Evolutionary conservation across 2,888 invertebrate genomes (phyloP), one percentile per base, ranked within the genome.

Genomic region (Agrochola macilenta): DNA sequence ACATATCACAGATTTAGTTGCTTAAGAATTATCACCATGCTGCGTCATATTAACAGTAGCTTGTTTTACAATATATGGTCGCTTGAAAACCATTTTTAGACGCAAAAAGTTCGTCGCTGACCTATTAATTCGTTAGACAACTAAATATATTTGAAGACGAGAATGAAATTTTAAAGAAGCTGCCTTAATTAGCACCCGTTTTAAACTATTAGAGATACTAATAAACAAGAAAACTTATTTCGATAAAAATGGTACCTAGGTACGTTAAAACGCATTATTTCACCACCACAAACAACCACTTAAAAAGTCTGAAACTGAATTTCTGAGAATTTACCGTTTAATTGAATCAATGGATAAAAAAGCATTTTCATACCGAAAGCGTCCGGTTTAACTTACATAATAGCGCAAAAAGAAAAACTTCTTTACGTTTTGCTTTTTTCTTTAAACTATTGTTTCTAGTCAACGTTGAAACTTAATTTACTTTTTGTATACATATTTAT

Each of bases 161-260:
- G n/a, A n/a, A n/a, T n/a, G n/a, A n/a, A n/a, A n/a, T n/a, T n/a
- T n/a, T n/a, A n/a, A n/a, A n/a, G n/a, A n/a, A n/a, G n/a, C n/a
- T n/a, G n/a, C n/a, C n/a, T n/a, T n/a, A n/a, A n/a, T n/a, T n/a
- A n/a, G n/a, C n/a, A n/a, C n/a, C n/a, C n/a, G n/a, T n/a, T n/a
- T n/a, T n/a, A 68, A 73, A 77, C 39, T 57, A 77, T 76, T 14
- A 23, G 12, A 30, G 7, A 12, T 39, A 12, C 26, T n/a, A 61
- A 66, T 60, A 73, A 70, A 58, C n/a, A 35, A 20, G 8, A 58
- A 39, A 58, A 2, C 12, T 8, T 23, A 20, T 12, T 12, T 49
- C 30, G 7, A 14, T n/a, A 2, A 71, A 49, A 35, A n/a, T 30
- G 0, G 1, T n/a, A 49, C 49, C 17, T 5, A 49, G 7, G 7